These are phyloP conservation scores for Troglohyphantes excavatus DNA, from an alignment of 2,888 invertebrate species.

Conservation along the genomic window DNA sequence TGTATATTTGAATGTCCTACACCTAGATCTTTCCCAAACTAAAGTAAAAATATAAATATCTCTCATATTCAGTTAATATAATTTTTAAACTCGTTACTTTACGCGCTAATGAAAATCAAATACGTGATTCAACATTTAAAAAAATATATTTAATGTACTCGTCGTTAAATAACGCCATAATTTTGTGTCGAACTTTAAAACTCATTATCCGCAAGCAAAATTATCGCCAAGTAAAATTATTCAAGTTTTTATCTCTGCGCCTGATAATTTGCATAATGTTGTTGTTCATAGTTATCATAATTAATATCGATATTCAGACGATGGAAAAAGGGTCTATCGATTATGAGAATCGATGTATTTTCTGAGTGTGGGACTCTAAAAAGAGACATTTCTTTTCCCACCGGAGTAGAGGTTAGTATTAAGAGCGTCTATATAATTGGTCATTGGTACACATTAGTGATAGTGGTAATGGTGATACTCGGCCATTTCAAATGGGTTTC, in stretches of 20 bases:
- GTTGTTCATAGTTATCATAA: neutral
- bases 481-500: neutral
- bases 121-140: too few species aligned
- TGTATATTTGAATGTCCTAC: too few species aligned
- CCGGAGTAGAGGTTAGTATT: neutral
- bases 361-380: neutral
- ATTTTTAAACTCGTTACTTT: too few species aligned
- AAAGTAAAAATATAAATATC: too few species aligned
- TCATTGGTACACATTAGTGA: neutral
- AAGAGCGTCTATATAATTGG: neutral
- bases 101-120: too few species aligned
- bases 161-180: neutral
- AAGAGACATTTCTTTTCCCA: neutral
- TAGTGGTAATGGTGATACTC: neutral
- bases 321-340: neutral
- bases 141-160: too few species aligned
- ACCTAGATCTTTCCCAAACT: too few species aligned
- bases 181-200: neutral
- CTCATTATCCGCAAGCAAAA: neutral
- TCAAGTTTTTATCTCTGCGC: conserved; percentile 2
- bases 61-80: too few species aligned
- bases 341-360: neutral
- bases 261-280: neutral
- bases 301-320: neutral
- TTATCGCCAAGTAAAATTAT: too few species aligned